Evolutionary conservation across 2,113 vertebrate genomes (phyloP), one percentile per base, ranked within the genome.

Genomic region (Peromyscus leucopus): DNA sequence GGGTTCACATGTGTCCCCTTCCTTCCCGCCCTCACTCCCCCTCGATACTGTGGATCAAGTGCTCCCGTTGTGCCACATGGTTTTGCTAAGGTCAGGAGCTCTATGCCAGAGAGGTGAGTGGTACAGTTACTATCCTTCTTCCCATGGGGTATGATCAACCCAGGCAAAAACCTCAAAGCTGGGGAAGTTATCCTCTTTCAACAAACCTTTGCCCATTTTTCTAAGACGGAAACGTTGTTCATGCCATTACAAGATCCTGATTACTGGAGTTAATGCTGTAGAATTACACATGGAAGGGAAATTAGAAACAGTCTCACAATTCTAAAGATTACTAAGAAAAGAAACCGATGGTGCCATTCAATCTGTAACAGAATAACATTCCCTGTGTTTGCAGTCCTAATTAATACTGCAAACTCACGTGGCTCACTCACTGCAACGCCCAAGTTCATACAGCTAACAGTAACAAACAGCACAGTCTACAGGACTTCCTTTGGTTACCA

Each of bases 261-360:
- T 17, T 90, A 89, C 12, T 59, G 72, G 76, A 89, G 3, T 72
- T 71, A 55, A 72, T 28, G 61, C 16, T 89, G 7, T 87, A 48
- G 36, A 85, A 90, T 39, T 67, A 86, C 33, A 67, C 63, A 67
- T 67, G 46, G 6, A 21, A 46, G 24, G 55, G 78, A 90, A 96
- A 88, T 69, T 89, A 57, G 67, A 90, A 96, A 78, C 8, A 69
- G 31, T 21, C 82, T 93, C 72, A 94, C 89, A 90, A 90, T 82
- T 94, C 19, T 28, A 94, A 91, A 80, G 33, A 95, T 85, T 94
- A 93, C 24, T 39, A 87, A 91, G 46, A 55, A n/a, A n/a, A 88
- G 48, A 84, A 67, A 48, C 28, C 0, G 8, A 12, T 84, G 21
- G 69, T 65, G n/a, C 28, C 72, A 55, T 63, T 93, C 78, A 75